phyloP scores from a whole-genome alignment of 2,888 invertebrate species.

The Podabrus alpinus region DNA sequence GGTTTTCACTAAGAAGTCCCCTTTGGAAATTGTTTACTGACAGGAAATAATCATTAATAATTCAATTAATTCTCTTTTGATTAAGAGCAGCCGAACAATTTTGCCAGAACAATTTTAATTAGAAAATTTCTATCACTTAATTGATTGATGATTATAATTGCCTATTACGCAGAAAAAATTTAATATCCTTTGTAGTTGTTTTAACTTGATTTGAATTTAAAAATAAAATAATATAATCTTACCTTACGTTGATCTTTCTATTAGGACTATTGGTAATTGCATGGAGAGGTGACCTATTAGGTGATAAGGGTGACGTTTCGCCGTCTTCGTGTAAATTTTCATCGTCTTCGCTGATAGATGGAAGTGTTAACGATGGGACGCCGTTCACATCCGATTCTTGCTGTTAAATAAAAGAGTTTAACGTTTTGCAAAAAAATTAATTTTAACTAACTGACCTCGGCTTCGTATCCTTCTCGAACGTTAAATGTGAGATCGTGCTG shows the following conservation, averaged over 20 bases:
- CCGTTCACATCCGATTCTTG: slow-evolving; percentile 78
- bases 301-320: slow-evolving; percentile 67
- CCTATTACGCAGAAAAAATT: neutral
- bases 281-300: slow-evolving; percentile 64
- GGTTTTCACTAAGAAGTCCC: neutral
- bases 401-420: slow-evolving; percentile 45
- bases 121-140: neutral
- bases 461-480: slow-evolving; percentile 89
- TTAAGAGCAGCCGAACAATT: neutral
- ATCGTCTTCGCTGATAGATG: slow-evolving; percentile 95
- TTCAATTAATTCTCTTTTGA: neutral
- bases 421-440: neutral
- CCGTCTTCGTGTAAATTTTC: slow-evolving; percentile 82
- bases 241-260: slow-evolving; percentile 66
- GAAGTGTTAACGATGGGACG: slow-evolving; percentile 79
- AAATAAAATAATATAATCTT: slow-evolving; percentile 24
- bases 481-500: slow-evolving; percentile 95
- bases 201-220: neutral
- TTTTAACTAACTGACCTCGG: slow-evolving; percentile 66
- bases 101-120: neutral
- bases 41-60: neutral
- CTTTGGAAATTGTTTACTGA: neutral
- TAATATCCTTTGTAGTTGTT: neutral
- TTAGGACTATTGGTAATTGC: slow-evolving; percentile 61
- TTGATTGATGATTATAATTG: neutral